phyloP scores from a whole-genome alignment of 35 echinoderm and acorn worm genomes.

The Nesometra sesokonis region DNA sequence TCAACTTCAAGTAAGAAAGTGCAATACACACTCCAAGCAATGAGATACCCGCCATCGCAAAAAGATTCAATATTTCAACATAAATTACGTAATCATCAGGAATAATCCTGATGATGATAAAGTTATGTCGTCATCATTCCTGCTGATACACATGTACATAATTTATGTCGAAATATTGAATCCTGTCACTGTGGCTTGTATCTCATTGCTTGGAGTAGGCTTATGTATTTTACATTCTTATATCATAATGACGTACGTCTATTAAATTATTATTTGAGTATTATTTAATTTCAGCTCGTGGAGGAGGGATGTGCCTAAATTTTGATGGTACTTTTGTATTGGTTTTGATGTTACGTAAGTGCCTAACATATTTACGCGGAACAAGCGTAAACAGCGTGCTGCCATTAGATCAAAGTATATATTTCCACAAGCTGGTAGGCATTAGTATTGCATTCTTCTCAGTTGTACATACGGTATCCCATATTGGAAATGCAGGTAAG shows the following conservation, averaged over 20 bases:
- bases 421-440: slow-evolving; percentile 86
- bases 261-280: too few species aligned
- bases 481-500: slow-evolving; percentile 86
- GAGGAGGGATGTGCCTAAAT: slow-evolving; percentile 94
- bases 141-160: not conserved
- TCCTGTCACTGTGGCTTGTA: too few species aligned
- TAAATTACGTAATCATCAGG: too few species aligned
- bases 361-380: slow-evolving; percentile 64
- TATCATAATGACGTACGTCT: not conserved
- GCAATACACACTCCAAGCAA: too few species aligned
- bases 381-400: slow-evolving; percentile 59
- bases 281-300: slow-evolving; percentile 44
- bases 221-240: not conserved
- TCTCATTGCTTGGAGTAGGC: too few species aligned
- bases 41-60: too few species aligned
- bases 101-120: too few species aligned
- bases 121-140: not conserved
- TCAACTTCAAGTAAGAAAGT: too few species aligned
- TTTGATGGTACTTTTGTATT: slow-evolving; percentile 85
- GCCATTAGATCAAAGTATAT: slow-evolving; percentile 90
- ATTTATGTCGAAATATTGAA: too few species aligned
- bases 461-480: slow-evolving; percentile 61
- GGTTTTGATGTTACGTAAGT: slow-evolving; percentile 83
- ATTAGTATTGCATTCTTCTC: slow-evolving; percentile 51
- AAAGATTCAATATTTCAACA: too few species aligned